Conservation (phyloP, 2,888 invertebrate species). For the Lepidochrysops patricia region DNA sequence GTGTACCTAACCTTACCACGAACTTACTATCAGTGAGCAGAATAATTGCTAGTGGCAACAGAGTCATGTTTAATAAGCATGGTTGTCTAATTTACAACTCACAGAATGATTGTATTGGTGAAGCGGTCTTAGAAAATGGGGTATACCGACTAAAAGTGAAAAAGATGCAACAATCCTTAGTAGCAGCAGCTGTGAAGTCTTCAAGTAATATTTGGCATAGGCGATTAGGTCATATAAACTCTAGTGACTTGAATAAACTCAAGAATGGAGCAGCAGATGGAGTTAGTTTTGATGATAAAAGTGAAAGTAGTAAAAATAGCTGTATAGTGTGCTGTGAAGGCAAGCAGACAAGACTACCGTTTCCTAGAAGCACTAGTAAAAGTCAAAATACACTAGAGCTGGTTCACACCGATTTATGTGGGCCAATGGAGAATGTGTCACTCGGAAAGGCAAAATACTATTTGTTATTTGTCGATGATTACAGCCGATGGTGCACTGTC, state of each 20-base stretch:
- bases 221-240: conserved; percentile 6
- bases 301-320: background rate
- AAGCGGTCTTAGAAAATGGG: background rate
- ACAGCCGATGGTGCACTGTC: conserved; percentile 17
- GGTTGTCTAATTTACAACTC: conserved; percentile 17
- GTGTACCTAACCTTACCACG: conserved; percentile 24
- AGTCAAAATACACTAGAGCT: background rate
- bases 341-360: background rate
- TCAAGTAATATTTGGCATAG: conserved; percentile 4
- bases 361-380: background rate
- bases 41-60: conserved; percentile 19
- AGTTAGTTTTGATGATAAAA: background rate
- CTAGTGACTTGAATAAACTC: background rate
- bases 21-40: conserved; percentile 26
- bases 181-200: background rate
- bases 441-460: conserved; percentile 7
- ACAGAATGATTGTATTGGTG: conserved; percentile 1
- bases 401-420: background rate
- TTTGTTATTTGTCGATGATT: conserved; percentile 22
- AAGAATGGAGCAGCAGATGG: conserved; percentile 4
- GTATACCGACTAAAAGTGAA: conserved; percentile 1
- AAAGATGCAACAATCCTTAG: background rate
- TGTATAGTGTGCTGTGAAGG: conserved; percentile 3
- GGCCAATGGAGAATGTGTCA: background rate
- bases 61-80: conserved; percentile 16